Conservation (phyloP, 2,113 vertebrate species). For the Sterna hirundo region DNA sequence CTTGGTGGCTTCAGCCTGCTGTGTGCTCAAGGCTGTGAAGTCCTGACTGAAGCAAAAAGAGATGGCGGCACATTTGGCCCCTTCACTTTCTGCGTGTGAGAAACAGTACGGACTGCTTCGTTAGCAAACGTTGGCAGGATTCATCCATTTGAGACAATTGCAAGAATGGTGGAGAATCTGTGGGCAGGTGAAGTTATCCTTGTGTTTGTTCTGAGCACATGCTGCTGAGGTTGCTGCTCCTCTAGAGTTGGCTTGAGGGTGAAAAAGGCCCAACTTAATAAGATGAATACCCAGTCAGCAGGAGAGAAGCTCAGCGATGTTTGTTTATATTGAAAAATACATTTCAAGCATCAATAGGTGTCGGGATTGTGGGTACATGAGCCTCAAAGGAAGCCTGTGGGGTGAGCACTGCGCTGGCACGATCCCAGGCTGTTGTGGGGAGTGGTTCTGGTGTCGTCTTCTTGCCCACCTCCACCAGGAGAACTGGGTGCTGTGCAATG, state of each 20-base stretch:
- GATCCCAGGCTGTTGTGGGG: background rate
- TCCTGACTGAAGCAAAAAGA: background rate
- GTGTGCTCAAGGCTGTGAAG: background rate
- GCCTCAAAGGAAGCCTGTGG: background rate
- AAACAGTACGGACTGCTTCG: fast-evolving
- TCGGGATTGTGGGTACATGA: background rate
- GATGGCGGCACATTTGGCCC: fast-evolving
- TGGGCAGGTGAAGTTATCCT: background rate
- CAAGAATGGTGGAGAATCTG: background rate
- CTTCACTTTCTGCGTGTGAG: background rate
- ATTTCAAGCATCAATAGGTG: background rate
- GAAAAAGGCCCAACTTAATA: background rate
- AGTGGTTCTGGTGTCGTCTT: background rate
- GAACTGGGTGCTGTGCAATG: background rate
- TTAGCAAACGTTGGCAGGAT: background rate
- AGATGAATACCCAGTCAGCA: background rate
- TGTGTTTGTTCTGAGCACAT: background rate
- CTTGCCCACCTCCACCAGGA: background rate
- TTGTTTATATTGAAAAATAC: background rate
- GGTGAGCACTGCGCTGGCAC: fast-evolving
- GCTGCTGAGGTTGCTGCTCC: background rate
- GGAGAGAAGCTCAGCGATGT: background rate
- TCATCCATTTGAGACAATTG: background rate
- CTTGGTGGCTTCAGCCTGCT: background rate
- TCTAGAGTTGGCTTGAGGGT: background rate